Percentiles rank a stretch among this genome's conserved stretches.
Evolutionary conservation across 1,140 invertebrate species (phyloP).

Genomic region (Leptinotarsa undecemlineata): DNA sequence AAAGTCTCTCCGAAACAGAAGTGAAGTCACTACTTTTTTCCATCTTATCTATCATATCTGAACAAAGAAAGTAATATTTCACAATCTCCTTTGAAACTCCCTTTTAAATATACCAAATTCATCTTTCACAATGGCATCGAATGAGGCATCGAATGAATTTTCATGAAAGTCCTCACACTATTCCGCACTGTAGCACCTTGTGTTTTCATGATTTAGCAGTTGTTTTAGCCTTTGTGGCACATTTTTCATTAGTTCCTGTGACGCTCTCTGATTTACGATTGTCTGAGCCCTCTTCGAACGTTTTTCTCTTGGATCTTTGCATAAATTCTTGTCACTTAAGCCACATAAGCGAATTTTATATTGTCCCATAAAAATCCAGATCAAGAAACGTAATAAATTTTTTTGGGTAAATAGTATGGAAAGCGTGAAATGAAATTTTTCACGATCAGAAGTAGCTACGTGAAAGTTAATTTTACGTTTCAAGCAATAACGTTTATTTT

Average conservation of each 20-base stretch:
- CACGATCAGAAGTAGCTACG: slow-evolving; percentile 12
- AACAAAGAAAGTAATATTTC: no score
- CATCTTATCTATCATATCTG: no score
- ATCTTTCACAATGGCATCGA: slow-evolving; percentile 8
- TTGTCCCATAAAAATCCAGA: slow-evolving; percentile 38
- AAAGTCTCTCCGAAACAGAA: no score
- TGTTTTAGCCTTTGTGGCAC: slow-evolving; percentile 34
- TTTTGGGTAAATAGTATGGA: slow-evolving; percentile 32
- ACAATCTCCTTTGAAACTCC: background rate
- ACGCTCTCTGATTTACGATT: slow-evolving; percentile 39
- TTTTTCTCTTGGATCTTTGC: slow-evolving; percentile 39
- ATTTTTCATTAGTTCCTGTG: slow-evolving; percentile 40
- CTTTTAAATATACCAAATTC: background rate
- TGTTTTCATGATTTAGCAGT: slow-evolving; percentile 28
- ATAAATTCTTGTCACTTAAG: slow-evolving; percentile 43
- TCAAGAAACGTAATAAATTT: slow-evolving; percentile 40
- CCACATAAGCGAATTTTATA: slow-evolving; percentile 44
- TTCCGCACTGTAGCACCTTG: slow-evolving; percentile 25
- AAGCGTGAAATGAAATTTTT: slow-evolving; percentile 35
- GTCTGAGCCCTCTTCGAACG: slow-evolving; percentile 31
- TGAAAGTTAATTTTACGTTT: background rate
- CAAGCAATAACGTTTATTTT: background rate
- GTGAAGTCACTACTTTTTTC: no score
- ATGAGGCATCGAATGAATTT: slow-evolving; percentile 12
- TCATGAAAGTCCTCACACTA: background rate